phyloP scores from a whole-genome alignment of 1,140 invertebrate genomes.

The Leptinotarsa lineolata region DNA sequence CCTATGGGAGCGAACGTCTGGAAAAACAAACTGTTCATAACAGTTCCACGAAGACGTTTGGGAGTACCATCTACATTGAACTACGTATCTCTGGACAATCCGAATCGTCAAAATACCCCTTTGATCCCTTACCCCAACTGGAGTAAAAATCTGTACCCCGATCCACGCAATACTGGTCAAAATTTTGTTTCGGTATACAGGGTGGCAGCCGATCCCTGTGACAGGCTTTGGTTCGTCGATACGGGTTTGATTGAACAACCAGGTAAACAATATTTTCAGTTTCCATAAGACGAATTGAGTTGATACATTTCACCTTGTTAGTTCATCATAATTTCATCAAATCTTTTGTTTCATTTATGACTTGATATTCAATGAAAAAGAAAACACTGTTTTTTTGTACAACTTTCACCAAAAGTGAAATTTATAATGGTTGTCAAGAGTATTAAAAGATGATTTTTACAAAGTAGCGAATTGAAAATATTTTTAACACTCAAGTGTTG shows the following conservation, averaged over 20 bases:
- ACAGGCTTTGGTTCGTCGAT: slow-evolving; percentile 75
- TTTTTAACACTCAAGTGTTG: too few relatives aligned
- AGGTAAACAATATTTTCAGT: slow-evolving; percentile 37
- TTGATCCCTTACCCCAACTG: slow-evolving; percentile 69
- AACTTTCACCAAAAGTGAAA: too few relatives aligned
- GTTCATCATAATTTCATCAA: too few relatives aligned
- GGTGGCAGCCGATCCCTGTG: slow-evolving; percentile 67
- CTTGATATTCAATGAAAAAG: too few relatives aligned
- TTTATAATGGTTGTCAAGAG: too few relatives aligned
- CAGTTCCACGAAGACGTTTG: slow-evolving; percentile 68
- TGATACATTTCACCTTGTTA: too few relatives aligned
- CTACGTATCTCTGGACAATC: slow-evolving; percentile 61
- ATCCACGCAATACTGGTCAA: slow-evolving; percentile 28
- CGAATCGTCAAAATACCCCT: slow-evolving; percentile 50
- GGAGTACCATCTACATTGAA: slow-evolving; percentile 73
- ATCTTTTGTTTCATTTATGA: too few relatives aligned
- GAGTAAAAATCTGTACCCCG: slow-evolving; percentile 62
- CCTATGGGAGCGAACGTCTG: slow-evolving; percentile 72
- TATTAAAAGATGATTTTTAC: too few relatives aligned
- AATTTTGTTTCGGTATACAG: slow-evolving; percentile 70
- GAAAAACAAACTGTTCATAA: slow-evolving; percentile 70
- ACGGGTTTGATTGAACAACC: slow-evolving; percentile 66
- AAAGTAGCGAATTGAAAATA: too few relatives aligned
- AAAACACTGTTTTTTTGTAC: too few relatives aligned
- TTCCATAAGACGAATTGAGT: too few relatives aligned